Percentiles rank a stretch among this genome's conserved stretches.
Evolutionary conservation across 2,888 invertebrate species (phyloP).

Genomic region (Marasmarcha lunaedactyla): DNA sequence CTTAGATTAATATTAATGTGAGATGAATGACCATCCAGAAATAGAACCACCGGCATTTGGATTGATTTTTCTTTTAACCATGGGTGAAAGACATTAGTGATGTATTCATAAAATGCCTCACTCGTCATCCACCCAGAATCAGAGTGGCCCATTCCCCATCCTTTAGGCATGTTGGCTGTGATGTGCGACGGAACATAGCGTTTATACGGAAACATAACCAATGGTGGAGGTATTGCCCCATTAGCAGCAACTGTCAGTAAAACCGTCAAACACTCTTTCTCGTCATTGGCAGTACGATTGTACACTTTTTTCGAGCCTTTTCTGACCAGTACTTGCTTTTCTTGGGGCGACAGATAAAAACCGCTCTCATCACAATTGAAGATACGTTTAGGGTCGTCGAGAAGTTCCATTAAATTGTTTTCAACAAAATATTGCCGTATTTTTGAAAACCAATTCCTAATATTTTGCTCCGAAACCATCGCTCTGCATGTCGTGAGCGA

Average conservation of each 20-base stretch:
- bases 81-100: slow-evolving; percentile 25
- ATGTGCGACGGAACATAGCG: neutral
- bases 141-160: slow-evolving; percentile 29
- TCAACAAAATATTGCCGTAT: slow-evolving; percentile 13
- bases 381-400: slow-evolving; percentile 10
- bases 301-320: slow-evolving; percentile 10
- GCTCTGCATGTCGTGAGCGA: slow-evolving; percentile 13
- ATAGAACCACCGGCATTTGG: slow-evolving; percentile 22
- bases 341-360: slow-evolving; percentile 9
- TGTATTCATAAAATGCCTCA: slow-evolving; percentile 33
- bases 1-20: slow-evolving; percentile 24
- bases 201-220: neutral
- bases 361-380: slow-evolving; percentile 14
- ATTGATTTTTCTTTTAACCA: slow-evolving; percentile 24
- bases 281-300: slow-evolving; percentile 5
- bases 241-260: slow-evolving; percentile 4
- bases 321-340: slow-evolving; percentile 8
- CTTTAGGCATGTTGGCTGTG: slow-evolving; percentile 13
- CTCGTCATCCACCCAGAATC: slow-evolving; percentile 40
- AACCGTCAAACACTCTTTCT: slow-evolving; percentile 8
- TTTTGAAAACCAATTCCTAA: slow-evolving; percentile 14
- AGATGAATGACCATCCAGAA: slow-evolving; percentile 18
- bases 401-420: slow-evolving; percentile 13
- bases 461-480: slow-evolving; percentile 14
- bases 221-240: slow-evolving; percentile 2